These are phyloP conservation scores for Tiliacea aurago DNA, from an alignment of 2,888 invertebrate genomes.

Conservation along the genomic window DNA sequence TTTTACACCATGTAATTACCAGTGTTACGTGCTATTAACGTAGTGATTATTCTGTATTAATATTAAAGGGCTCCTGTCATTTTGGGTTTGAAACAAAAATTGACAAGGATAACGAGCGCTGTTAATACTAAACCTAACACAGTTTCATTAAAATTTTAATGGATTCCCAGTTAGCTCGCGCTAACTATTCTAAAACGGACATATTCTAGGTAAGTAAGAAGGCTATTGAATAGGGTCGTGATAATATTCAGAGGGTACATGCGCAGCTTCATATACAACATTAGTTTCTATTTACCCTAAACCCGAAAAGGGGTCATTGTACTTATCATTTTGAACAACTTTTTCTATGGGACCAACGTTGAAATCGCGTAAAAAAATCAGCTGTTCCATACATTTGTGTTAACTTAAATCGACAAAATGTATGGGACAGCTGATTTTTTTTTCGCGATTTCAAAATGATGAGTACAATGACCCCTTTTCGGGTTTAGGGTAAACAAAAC, in stretches of 20 bases:
- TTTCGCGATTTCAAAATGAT: too few relatives aligned
- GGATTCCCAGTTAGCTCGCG: conserved; percentile 63
- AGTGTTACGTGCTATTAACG: conserved; percentile 25
- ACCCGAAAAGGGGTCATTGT: too few relatives aligned
- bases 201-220: conserved; percentile 17
- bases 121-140: conserved; percentile 55
- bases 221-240: conserved; percentile 10
- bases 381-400: too few relatives aligned
- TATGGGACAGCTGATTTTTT: too few relatives aligned
- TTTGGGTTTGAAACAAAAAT: conserved; percentile 38
- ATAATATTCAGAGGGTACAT: neutral
- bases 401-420: too few relatives aligned
- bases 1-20: conserved; percentile 44
- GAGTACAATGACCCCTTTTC: too few relatives aligned
- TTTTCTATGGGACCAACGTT: too few relatives aligned
- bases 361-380: too few relatives aligned
- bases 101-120: conserved; percentile 46
- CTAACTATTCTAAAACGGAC: conserved; percentile 56
- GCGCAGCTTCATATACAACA: too few relatives aligned
- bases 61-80: conserved; percentile 22
- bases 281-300: too few relatives aligned
- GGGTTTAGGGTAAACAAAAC: too few relatives aligned
- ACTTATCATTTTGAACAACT: too few relatives aligned
- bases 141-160: conserved; percentile 79
- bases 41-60: conserved; percentile 34